Conservation (phyloP, 2,797 vertebrate species). For the Euthynnus affinis region DNA sequence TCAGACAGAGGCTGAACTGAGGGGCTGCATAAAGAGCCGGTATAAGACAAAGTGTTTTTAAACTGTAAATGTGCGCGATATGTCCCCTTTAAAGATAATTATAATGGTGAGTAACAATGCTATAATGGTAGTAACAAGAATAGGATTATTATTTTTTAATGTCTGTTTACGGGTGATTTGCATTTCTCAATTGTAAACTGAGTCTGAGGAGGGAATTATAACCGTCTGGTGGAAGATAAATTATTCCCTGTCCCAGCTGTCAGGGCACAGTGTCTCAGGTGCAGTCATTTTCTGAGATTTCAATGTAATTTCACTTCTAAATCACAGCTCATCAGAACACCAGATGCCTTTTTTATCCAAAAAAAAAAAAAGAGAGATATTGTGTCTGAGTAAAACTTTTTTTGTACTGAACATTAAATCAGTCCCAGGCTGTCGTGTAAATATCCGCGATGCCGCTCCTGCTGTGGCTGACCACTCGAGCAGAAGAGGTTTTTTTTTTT, state of each 20-base stretch:
- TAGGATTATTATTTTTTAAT: neutral
- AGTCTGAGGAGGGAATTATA: neutral
- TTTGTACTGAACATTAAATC: neutral
- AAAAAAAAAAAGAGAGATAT: neutral
- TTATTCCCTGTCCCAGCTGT: conserved; percentile 24
- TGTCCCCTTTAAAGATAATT: too few species aligned
- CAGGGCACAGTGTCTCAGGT: neutral
- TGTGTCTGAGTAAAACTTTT: too few species aligned
- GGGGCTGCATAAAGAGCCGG: too few species aligned
- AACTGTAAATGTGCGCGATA: too few species aligned
- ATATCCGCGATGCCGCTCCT: conserved; percentile 35
- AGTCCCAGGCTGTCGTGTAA: conserved; percentile 39
- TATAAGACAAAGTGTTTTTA: too few species aligned
- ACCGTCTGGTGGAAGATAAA: neutral
- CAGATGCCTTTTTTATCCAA: neutral
- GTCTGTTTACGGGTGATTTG: neutral
- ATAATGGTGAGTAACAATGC: too few species aligned
- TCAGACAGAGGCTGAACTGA: too few species aligned
- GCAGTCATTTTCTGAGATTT: neutral
- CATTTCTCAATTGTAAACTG: neutral
- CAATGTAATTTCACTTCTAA: neutral
- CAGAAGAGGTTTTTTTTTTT: conserved; percentile 1
- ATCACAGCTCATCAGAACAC: neutral
- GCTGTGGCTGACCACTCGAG: conserved; percentile 14
- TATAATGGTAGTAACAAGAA: too few species aligned